Evolutionary conservation across 1,140 invertebrate species (phyloP), one percentile per base, ranked within the genome.

Genomic region (Popillia japonica): DNA sequence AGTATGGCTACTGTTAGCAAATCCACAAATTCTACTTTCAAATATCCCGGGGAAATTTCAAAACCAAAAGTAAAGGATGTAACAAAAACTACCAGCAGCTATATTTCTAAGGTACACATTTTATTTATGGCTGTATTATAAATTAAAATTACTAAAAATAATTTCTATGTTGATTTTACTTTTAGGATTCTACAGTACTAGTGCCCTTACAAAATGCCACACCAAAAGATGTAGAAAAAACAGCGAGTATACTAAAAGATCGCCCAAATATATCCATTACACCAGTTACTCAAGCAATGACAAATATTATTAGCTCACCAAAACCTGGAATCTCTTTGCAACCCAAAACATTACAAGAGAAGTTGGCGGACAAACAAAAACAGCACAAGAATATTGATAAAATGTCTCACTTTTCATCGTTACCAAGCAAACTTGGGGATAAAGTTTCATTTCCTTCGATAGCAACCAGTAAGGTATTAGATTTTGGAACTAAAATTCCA

Each of bases 341-440:
- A n/a, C 42, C 44, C 0, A 91, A 91, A 86, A 91, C 90, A 2
- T 80, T 91, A 55, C 90, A 91, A 78, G 89, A 91, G 82, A 91
- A 91, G 85, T 83, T 91, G 61, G 90, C 90, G 0, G 90, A 91
- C 79, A 87, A 89, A 34, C 90, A 91, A 81, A 91, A 91, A 77
- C 84, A 87, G 79, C 83, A 83, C 27, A 77, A 77, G n/a, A 80
- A 48, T 55, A 81, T 83, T 17, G 80, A 17, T 55, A 68, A 76
- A 20, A 75, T 64, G 61, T 64, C 79, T n/a, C 77, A 76, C 44
- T 76, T 55, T 78, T 40, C 44, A 3, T 80, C 22, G 59, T 59
- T 72, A 68, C 75, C 42, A 2, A 75, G 10, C n/a, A 77, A 22
- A 59, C n/a, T n/a, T n/a, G 2, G 44, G 20, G 74, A 75, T 42